Base-by-base conservation (phyloP, 2,797 vertebrate species). In the Enteromius viviparus region DNA sequence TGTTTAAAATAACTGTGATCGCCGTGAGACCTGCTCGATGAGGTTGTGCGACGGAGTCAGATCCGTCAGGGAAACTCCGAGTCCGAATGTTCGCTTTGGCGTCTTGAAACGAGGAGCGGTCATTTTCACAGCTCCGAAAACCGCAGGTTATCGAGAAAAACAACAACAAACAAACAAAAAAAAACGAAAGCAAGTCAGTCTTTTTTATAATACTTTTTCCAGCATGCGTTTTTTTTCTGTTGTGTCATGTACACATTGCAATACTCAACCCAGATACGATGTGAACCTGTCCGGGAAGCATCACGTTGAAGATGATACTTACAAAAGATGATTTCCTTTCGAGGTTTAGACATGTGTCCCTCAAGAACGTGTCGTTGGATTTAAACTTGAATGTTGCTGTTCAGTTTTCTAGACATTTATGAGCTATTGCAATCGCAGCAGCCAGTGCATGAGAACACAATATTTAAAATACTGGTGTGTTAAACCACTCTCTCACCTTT, bases 391-490 rank as follows among this genome's bases (percentile, higher is more conserved):
- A 84, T 87, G 86, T 89, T 87, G 90, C 89, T 89, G 72, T 78
- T 77, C 32, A 82, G 49, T 76, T 87, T 91, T 86, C 84, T 87
- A 88, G 55, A 78, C 68, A 32, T 81, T 88, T 91, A 90, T 92
- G 90, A 92, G 89, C 91, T 77, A 49, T 92, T 91, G 82, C 83
- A 70, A 32, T 88, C 91, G 86, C 88, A 89, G 88, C 85, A 90
- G 90, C 90, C 92, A 88, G 91, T 94, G 92, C 94, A 95, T 94
- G 93, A 93, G 81, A 90, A 90, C 90, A 85, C 88, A 87, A 88
- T 92, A 90, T 88, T 77, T 85, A 82, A 85, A 85, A 66, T 77
- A 74, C 69, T 79, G 71, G 74, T 85, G 78, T 82, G 71, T 82
- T 76, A 80, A 81, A 80, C 78, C 85, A 81, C 78, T 65, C 71